Evolutionary conservation across 2,888 invertebrate genomes (phyloP).

Genomic region (Ochropacha duplaris): DNA sequence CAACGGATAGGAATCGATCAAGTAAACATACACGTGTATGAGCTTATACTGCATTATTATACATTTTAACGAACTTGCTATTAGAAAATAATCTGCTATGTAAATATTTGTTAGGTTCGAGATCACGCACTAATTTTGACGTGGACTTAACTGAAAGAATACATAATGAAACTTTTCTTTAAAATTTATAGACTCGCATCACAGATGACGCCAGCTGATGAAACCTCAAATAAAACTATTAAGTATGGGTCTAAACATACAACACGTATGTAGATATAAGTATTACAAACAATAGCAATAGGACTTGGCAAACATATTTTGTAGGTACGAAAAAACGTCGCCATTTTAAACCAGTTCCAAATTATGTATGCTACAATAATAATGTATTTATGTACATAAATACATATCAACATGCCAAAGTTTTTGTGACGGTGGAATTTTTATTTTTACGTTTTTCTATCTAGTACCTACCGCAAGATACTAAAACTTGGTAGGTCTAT

Average conservation of each 20-base stretch:
- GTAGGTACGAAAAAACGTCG: slow-evolving; percentile 34
- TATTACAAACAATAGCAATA: slow-evolving; percentile 4
- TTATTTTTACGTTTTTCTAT: slow-evolving; percentile 27
- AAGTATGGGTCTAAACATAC: neutral
- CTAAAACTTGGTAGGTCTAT: neutral
- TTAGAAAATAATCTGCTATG: neutral
- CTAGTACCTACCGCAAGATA: neutral
- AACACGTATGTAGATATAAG: neutral
- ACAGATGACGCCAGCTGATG: neutral
- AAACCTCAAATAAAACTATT: neutral
- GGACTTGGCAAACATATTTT: slow-evolving; percentile 20
- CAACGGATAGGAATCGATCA: slow-evolving; percentile 8
- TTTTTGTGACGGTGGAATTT: slow-evolving; percentile 40
- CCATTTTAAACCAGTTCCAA: slow-evolving; percentile 51
- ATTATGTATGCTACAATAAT: slow-evolving; percentile 49
- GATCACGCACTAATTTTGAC: no score
- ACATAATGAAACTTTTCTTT: no score
- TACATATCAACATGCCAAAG: slow-evolving; percentile 38
- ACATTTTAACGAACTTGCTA: neutral
- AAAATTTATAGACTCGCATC: neutral
- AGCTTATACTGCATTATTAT: neutral
- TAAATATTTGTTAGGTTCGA: neutral
- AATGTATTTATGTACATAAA: slow-evolving; percentile 51
- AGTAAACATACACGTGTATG: neutral
- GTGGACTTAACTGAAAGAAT: no score